Evolutionary conservation across 1,140 invertebrate genomes (phyloP).

Genomic region (Drosophila biarmipes): DNA sequence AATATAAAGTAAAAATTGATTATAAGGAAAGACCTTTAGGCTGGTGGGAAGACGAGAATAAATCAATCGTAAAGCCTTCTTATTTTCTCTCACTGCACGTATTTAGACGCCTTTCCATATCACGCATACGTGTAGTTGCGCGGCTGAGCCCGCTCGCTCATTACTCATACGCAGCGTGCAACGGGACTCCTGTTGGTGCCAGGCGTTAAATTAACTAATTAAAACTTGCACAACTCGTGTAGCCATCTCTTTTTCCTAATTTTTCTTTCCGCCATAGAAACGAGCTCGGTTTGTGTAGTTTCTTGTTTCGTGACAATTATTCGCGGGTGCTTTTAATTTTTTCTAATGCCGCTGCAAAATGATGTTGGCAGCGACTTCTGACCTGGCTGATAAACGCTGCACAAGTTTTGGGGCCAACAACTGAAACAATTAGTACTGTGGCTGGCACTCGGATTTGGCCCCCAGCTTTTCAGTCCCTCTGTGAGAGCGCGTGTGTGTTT

Average conservation of each 20-base stretch:
- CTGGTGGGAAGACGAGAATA: too few relatives aligned
- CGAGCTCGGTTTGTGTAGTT: constrained; percentile 10
- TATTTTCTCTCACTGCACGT: constrained; percentile 12
- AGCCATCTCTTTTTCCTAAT: constrained; percentile 12
- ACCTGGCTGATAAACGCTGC: constrained; percentile 56
- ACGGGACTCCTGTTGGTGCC: constrained; percentile 61
- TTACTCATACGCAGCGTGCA: constrained; percentile 73
- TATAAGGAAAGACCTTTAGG: too few relatives aligned
- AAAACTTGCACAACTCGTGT: constrained; percentile 71
- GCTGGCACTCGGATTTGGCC: constrained; percentile 45
- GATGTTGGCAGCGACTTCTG: constrained; percentile 37
- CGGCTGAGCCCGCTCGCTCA: constrained; percentile 41
- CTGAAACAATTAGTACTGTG: constrained; percentile 71
- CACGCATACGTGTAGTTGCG: constrained; percentile 4
- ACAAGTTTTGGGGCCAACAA: constrained; percentile 52
- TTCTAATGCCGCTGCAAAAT: constrained; percentile 33
- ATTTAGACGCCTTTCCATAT: constrained; percentile 27
- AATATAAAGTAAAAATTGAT: too few relatives aligned
- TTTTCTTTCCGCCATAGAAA: constrained; percentile 3
- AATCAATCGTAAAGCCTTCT: too few relatives aligned
- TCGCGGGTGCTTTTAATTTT: constrained; percentile 43
- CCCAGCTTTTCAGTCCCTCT: constrained; percentile 7
- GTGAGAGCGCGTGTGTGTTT: background rate
- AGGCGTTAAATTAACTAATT: constrained; percentile 81
- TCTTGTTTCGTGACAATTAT: constrained; percentile 50